Evolutionary conservation across 2,797 vertebrate species (phyloP), one percentile per base, ranked within the genome.

Genomic region (Coregonus ussuriensis): DNA sequence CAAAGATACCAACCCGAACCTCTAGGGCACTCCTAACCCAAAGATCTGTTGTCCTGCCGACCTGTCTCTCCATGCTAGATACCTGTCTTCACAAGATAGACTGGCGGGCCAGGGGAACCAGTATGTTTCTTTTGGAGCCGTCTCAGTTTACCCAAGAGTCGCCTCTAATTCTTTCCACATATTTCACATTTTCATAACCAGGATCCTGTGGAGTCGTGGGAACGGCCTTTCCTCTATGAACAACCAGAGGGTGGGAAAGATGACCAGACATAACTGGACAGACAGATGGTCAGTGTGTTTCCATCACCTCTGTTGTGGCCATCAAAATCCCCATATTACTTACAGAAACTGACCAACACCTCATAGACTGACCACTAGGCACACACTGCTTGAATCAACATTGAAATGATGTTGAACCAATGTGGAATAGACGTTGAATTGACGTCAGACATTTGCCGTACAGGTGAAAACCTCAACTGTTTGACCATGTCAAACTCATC

Each of bases 71-170:
- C 6, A 1, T 4, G 18, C n/a, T 7, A 21, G 4, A 72, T 31
- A 16, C 47, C 65, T 35, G 47, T 79, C 74, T 70, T 82, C 70
- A 69, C 59, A 71, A 63, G 81, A 80, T 82, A 75, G 62, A 79
- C 79, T 56, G 66, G 70, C 77, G 77, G 79, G 84, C 74, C 84
- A 76, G 79, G 81, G 81, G 71, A 80, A 85, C 84, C 85, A 16
- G 77, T 85, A 74, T 81, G 91, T 93, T 94, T 75, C 84, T 91
- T 75, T 93, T 94, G 93, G 92, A 93, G 74, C 71, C 0, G 0
- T 53, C 41, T 52, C 4, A 41, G 85, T 93, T 93, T 92, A 90
- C 82, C 41, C 41, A 47, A 13, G 41, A 80, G 86, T 89, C 90
- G 86, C 83, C 76, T 80, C 82, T 80, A 77, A 88, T 91, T 90